Evolutionary conservation across 1,140 invertebrate species (phyloP), one percentile per base, ranked within the genome.

Genomic region (Eueides isabella): DNA sequence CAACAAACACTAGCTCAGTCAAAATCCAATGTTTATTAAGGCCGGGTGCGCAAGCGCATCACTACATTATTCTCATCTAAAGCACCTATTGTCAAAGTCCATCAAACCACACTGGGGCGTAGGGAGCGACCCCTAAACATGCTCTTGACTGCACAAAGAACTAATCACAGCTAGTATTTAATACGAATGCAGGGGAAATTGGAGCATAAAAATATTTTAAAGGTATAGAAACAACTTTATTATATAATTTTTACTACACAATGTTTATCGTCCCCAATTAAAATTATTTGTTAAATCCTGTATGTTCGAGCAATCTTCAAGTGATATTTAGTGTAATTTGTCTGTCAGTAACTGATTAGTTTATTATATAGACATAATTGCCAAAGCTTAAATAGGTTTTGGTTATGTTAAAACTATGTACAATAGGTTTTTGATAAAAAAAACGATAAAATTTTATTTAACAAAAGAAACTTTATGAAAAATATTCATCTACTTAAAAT

Each of bases 71-170:
- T 71, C 61, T 33, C 70, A 80, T 80, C 69, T 73, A 68, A 75
- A 74, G 65, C 80, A 55, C 48, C 71, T 75, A 77, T 82, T 78
- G 79, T 82, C 79, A 66, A 77, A 80, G 75, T 78, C 74, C 69
- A 80, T 82, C 81, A 80, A 78, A 80, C 62, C 38, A 35, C 64
- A 65, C 68, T 29, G 29, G n/a, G 30, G 68, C n/a, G 19, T 44
- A 33, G 72, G 67, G 62, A 66, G 68, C 61, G 63, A 67, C 72
- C 72, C 72, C 70, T 38, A 29, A 23, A 48, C 38, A 65, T 44
- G 65, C 62, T 66, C 62, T 69, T 69, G 72, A 73, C 48, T 71
- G 35, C 48, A 79, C 71, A 71, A 67, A 66, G 65, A 38, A 79
- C 65, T 71, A 76, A 67, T 79, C 61, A 70, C 67, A 66, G 61